phyloP scores from a whole-genome alignment of 2,113 vertebrate genomes.

The Eurystomus gularis region DNA sequence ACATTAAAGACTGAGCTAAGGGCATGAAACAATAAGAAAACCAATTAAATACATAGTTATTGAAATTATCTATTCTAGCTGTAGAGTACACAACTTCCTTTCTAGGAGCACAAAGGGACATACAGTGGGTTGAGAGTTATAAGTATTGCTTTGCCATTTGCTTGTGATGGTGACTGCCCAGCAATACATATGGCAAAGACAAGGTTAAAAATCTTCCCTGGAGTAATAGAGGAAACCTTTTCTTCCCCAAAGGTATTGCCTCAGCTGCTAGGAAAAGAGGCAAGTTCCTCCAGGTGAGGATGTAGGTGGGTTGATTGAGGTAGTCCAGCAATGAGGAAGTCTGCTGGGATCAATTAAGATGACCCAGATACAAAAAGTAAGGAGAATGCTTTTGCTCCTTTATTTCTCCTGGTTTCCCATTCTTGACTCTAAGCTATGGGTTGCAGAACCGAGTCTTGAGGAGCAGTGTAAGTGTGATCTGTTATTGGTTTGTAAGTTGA shows the following conservation, averaged over 20 bases:
- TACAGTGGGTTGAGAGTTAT: background rate
- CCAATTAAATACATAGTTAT: background rate
- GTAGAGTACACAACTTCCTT: background rate
- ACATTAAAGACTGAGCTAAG: background rate
- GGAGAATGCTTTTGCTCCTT: background rate
- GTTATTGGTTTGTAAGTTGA: background rate
- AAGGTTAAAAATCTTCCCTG: conserved; percentile 22
- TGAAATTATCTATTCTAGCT: background rate
- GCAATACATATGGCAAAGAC: background rate
- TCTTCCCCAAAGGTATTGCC: background rate
- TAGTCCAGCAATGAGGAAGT: conserved; percentile 12
- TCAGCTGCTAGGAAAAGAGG: conserved; percentile 16
- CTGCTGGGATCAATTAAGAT: conserved; percentile 69
- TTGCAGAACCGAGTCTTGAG: background rate
- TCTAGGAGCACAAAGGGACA: background rate
- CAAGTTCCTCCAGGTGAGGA: conserved; percentile 45
- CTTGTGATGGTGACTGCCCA: background rate
- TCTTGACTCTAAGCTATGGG: conserved; percentile 18
- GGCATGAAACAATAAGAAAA: background rate
- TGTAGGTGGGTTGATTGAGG: conserved; percentile 33
- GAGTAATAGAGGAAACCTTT: background rate
- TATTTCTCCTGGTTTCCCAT: background rate
- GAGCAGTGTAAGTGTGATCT: background rate
- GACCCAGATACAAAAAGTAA: conserved; percentile 42
- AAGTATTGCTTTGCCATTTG: background rate